Conservation (phyloP, 2,888 invertebrate species). For the Tridacna crocea region DNA sequence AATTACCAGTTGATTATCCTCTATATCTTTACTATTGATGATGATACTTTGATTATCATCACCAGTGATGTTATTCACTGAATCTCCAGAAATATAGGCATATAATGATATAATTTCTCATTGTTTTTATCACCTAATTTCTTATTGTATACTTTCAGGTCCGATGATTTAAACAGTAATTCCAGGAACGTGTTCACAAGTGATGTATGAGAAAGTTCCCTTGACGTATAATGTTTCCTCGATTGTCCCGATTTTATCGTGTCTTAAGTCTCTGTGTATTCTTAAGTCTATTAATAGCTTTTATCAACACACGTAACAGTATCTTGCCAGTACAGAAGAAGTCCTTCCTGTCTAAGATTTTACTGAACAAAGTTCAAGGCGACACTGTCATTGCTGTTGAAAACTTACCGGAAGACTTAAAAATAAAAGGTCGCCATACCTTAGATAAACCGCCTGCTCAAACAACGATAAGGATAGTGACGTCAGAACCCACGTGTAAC, state of each 20-base stretch:
- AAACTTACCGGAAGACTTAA: background rate
- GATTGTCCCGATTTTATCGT: constrained; percentile 57
- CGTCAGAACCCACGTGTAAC: constrained; percentile 57
- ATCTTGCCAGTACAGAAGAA: constrained; percentile 19
- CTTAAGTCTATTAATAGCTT: constrained; percentile 40
- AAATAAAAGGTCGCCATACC: background rate
- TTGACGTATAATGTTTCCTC: constrained; percentile 63
- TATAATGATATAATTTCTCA: too few relatives aligned
- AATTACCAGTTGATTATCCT: too few relatives aligned
- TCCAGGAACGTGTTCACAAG: background rate
- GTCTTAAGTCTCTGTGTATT: constrained; percentile 47
- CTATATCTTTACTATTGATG: too few relatives aligned
- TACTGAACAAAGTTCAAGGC: constrained; percentile 7
- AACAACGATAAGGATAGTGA: background rate
- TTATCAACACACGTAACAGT: constrained; percentile 47
- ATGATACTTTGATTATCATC: too few relatives aligned
- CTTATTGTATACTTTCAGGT: background rate
- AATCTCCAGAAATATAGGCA: too few relatives aligned
- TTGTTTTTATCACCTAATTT: background rate
- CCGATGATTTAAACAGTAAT: background rate
- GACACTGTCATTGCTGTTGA: background rate
- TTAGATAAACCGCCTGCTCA: background rate
- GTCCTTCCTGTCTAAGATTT: background rate
- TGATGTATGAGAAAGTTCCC: constrained; percentile 6
- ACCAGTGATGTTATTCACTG: too few relatives aligned